These are phyloP conservation scores for Zaprionus taronus DNA, from an alignment of 1,140 invertebrate genomes.

Conservation along the genomic window DNA sequence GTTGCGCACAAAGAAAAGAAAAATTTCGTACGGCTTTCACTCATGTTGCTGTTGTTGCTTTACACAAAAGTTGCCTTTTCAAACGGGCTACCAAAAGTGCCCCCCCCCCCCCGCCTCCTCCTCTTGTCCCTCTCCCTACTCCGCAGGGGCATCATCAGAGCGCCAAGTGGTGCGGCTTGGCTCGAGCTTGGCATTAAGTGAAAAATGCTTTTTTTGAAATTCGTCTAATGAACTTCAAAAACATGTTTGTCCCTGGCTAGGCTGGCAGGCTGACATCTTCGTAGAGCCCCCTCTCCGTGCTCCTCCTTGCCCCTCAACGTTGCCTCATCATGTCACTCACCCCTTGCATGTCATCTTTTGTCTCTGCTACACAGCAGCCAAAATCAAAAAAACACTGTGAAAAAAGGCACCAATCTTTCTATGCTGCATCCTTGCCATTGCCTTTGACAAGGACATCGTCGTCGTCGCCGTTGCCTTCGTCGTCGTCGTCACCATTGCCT, in stretches of 20 bases:
- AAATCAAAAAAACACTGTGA: constrained; percentile 20
- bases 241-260: constrained; percentile 72
- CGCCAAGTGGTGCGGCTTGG: constrained; percentile 57
- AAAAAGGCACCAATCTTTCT: constrained; percentile 62
- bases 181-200: constrained; percentile 76
- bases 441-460: constrained; percentile 71
- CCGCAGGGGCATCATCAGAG: constrained; percentile 35
- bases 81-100: constrained; percentile 65
- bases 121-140: background rate
- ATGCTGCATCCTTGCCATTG: constrained; percentile 70
- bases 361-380: constrained; percentile 54
- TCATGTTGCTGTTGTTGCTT: constrained; percentile 47
- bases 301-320: background rate
- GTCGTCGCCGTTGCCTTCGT: constrained; percentile 34
- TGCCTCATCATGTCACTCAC: constrained; percentile 31
- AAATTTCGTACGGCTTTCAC: constrained; percentile 76
- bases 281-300: background rate
- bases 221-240: constrained; percentile 84
- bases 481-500: constrained; percentile 41
- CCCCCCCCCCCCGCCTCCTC: background rate
- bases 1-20: constrained; percentile 78
- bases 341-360: constrained; percentile 76
- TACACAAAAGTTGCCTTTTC: constrained; percentile 75
- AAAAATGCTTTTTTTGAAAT: constrained; percentile 70
- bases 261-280: constrained; percentile 50